A percentile compares a stretch with the other conserved stretches of the same genome.
phyloP scores from a whole-genome alignment of 2,888 invertebrate species.

The Tineola bisselliella region DNA sequence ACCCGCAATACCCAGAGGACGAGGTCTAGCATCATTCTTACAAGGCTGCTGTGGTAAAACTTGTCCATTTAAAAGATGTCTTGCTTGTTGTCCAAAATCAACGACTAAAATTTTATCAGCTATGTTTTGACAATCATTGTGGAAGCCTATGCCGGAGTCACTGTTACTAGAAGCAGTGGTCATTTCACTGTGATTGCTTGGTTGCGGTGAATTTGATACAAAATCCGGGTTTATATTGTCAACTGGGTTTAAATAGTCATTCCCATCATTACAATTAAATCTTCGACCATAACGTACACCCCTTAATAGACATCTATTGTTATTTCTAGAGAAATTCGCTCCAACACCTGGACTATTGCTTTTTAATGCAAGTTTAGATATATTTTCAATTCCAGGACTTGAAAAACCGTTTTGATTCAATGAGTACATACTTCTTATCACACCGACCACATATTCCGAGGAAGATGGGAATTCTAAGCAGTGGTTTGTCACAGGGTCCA shows the following conservation, averaged over 20 bases:
- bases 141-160: conserved; percentile 94
- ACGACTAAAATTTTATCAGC: conserved; percentile 83
- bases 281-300: conserved; percentile 38
- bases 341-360: conserved; percentile 54
- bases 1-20: conserved; percentile 51
- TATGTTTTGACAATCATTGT: conserved; percentile 86
- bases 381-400: conserved; percentile 48
- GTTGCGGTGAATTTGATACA: conserved; percentile 83
- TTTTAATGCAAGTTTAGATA: conserved; percentile 53
- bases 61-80: not conserved
- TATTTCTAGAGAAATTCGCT: conserved; percentile 41
- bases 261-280: conserved; percentile 20
- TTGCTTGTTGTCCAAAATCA: conserved; percentile 67
- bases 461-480: conserved; percentile 92
- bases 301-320: conserved; percentile 32
- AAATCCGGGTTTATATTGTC: conserved; percentile 15
- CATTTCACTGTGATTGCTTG: conserved; percentile 82
- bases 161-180: conserved; percentile 90
- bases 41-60: not conserved
- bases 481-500: conserved; percentile 77
- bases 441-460: conserved; percentile 78
- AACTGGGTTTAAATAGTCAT: conserved; percentile 6
- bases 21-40: conserved; percentile 19
- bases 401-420: conserved; percentile 53
- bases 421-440: conserved; percentile 78